Evolutionary conservation across 2,797 vertebrate genomes (phyloP), one percentile per base, ranked within the genome.

Genomic region (Acipenser transmontanus): DNA sequence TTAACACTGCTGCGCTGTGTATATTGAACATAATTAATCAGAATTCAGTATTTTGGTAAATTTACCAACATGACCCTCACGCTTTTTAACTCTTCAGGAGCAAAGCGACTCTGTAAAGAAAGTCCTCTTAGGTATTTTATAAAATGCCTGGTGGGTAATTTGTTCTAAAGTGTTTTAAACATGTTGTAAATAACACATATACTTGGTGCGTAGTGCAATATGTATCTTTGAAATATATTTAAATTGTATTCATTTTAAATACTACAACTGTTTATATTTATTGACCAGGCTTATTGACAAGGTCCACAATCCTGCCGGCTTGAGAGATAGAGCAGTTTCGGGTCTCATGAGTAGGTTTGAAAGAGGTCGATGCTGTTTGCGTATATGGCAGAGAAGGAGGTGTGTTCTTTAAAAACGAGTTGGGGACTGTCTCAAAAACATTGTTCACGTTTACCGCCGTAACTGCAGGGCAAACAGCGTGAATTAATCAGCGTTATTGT

Each of bases 361-460:
- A 49, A n/a, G 9, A 20, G 13, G 7, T n/a, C 51, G 70, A 76
- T 74, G 57, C 1, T 72, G 72, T 77, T 75, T 77, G 3, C 1
- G 7, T 1, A 10, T 62, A 47, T 59, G 61, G 50, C 11, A 17
- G 59, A 52, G 10, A 50, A 65, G 68, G 69, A 63, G 59, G 61
- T 57, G 49, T 4, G 51, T 62, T 2, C 61, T 8, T 50, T 49
- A 6, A 67, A 67, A 47, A 49, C 10, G 12, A 62, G 6, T 65
- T 69, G 70, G 73, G 76, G 70, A 68, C 51, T 52, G 49, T 75
- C 68, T 62, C 9, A 57, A 70, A 75, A 13, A 34, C 4, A 34
- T 34, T 34, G 34, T 34, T 34, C 34, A 4, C 34, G 34, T 34
- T 34, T 34, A 34, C 34, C 34, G 34, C 34, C 34, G 34, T 34